These are phyloP conservation scores for Clusia tigrina DNA, from an alignment of 2,888 invertebrate genomes.

Conservation along the genomic window DNA sequence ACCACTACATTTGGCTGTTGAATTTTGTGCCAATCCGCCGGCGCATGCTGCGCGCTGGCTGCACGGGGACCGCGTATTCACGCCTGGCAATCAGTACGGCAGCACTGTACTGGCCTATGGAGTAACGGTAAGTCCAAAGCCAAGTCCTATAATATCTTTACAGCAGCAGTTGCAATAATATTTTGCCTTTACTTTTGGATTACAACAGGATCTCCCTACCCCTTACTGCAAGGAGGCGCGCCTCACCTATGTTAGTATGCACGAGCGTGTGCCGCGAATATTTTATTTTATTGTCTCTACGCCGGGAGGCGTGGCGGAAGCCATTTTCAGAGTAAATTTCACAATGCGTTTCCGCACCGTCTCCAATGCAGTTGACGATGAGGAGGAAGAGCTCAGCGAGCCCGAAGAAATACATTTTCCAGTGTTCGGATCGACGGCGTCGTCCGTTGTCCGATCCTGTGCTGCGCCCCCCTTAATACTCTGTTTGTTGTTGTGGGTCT, in stretches of 20 bases:
- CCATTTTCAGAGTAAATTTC: slow-evolving; percentile 63
- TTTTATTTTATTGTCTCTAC: slow-evolving; percentile 65
- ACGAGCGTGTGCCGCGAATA: slow-evolving; percentile 63
- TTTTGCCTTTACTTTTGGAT: too few relatives aligned
- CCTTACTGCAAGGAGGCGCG: slow-evolving; percentile 65
- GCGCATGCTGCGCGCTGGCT: slow-evolving; percentile 65
- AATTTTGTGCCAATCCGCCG: slow-evolving; percentile 80
- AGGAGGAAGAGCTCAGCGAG: slow-evolving; percentile 63
- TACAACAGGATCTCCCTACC: slow-evolving; percentile 61
- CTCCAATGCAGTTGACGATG: slow-evolving; percentile 61
- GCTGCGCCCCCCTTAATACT: slow-evolving; percentile 4
- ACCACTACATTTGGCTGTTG: slow-evolving; percentile 73
- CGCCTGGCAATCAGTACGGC: slow-evolving; percentile 65
- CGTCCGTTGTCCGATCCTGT: slow-evolving; percentile 4
- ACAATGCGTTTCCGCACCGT: slow-evolving; percentile 63
- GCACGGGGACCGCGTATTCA: slow-evolving; percentile 64
- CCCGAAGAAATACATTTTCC: slow-evolving; percentile 65
- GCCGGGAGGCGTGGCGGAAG: slow-evolving; percentile 63
- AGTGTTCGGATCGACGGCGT: slow-evolving; percentile 52
- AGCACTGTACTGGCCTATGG: slow-evolving; percentile 63
- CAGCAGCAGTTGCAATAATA: too few relatives aligned
- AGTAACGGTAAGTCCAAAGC: slow-evolving; percentile 58
- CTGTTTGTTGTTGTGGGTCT: background rate
- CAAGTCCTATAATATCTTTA: too few relatives aligned
- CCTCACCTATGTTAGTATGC: slow-evolving; percentile 65